Percentiles rank a stretch among this genome's conserved stretches.
These are phyloP conservation scores for Prunella himalayana DNA, from an alignment of 2,113 vertebrate species.

Conservation along the genomic window DNA sequence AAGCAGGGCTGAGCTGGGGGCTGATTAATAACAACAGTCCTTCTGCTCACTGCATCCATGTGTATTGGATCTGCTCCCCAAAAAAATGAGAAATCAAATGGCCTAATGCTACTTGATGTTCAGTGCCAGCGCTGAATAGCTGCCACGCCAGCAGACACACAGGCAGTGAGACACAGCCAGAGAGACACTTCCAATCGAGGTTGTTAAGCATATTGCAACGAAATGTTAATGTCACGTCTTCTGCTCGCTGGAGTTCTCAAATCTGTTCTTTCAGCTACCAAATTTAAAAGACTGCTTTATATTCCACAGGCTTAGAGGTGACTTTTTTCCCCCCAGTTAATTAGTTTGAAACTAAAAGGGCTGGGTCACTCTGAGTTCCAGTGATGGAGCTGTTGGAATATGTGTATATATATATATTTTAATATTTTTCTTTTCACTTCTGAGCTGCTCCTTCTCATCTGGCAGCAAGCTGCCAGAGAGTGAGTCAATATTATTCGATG, in stretches of 20 bases:
- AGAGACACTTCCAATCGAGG: slow-evolving; percentile 11
- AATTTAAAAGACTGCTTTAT: slow-evolving; percentile 57
- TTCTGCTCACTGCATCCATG: background rate
- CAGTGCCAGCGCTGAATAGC: background rate
- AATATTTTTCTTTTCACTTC: background rate
- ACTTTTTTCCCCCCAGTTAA: slow-evolving; percentile 51
- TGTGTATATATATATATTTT: background rate
- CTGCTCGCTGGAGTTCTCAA: slow-evolving; percentile 30
- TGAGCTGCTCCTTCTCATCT: slow-evolving; percentile 38
- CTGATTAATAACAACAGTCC: slow-evolving; percentile 21
- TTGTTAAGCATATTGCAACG: slow-evolving; percentile 37
- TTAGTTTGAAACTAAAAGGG: slow-evolving; percentile 47
- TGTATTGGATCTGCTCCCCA: background rate
- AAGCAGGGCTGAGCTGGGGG: background rate
- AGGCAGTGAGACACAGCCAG: background rate
- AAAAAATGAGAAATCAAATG: background rate
- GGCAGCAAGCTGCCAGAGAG: slow-evolving; percentile 38
- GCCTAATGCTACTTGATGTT: background rate
- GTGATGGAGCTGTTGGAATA: background rate
- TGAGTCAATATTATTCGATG: slow-evolving; percentile 13
- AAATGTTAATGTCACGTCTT: slow-evolving; percentile 39
- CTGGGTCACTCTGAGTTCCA: background rate
- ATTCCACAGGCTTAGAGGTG: background rate
- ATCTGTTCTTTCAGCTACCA: slow-evolving; percentile 45
- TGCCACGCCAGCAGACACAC: background rate